Percentiles rank a stretch among this genome's conserved stretches.
Evolutionary conservation across 2,113 vertebrate species (phyloP).

Genomic region (Elgaria multicarinata): DNA sequence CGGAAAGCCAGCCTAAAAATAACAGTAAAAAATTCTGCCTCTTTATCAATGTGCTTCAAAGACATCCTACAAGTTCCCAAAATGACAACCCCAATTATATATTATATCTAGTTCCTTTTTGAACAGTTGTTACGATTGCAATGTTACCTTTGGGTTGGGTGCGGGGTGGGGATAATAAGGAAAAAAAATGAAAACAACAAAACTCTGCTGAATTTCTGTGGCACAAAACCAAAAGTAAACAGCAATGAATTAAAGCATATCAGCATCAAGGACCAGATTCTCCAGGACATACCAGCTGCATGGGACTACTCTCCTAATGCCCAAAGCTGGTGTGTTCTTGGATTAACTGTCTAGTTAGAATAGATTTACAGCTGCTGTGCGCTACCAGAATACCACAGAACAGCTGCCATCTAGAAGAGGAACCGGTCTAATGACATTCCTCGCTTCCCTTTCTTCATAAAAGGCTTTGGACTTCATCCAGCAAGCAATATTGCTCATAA

Average conservation of each 20-base stretch:
- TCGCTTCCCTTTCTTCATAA: neutral
- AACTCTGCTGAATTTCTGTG: neutral
- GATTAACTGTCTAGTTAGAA: neutral
- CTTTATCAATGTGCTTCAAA: no score
- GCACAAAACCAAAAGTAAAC: neutral
- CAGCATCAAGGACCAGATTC: neutral
- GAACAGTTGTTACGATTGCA: no score
- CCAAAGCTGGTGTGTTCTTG: constrained; percentile 21
- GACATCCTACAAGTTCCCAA: no score
- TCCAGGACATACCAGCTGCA: neutral
- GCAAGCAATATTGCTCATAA: neutral
- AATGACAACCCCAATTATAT: no score
- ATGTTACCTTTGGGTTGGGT: no score
- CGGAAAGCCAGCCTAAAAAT: no score
- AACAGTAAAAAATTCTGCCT: no score
- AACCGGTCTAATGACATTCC: constrained; percentile 8
- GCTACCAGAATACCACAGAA: neutral
- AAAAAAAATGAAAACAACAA: no score
- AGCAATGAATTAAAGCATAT: neutral
- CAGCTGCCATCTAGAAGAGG: neutral
- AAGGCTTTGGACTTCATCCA: neutral
- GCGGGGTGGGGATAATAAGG: no score
- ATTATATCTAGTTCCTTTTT: no score
- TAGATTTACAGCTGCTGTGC: neutral
- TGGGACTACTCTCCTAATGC: neutral